These are phyloP conservation scores for Phycodurus eques DNA, from an alignment of 2,113 vertebrate species.

Conservation along the genomic window DNA sequence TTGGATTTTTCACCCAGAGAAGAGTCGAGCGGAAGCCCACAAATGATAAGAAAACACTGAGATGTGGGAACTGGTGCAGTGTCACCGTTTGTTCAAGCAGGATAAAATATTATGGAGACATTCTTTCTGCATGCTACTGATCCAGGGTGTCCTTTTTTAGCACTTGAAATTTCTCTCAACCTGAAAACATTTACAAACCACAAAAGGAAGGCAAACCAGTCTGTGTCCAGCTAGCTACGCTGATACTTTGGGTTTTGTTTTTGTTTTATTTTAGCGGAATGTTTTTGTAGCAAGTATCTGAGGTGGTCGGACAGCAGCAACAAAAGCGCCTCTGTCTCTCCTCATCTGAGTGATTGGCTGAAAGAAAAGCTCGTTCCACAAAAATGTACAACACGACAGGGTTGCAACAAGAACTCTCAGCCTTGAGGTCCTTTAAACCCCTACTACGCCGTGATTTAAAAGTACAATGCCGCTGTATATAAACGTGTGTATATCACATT, in stretches of 20 bases:
- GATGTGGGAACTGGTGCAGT: constrained; percentile 9
- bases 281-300: constrained; percentile 18
- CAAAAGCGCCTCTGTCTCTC: constrained; percentile 40
- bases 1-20: neutral
- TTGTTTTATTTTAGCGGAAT: constrained; percentile 5
- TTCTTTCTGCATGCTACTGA: no score
- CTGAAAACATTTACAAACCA: neutral
- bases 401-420: constrained; percentile 14
- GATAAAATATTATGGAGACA: neutral
- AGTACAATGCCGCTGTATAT: neutral
- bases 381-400: constrained; percentile 55
- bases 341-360: constrained; percentile 14
- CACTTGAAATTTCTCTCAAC: neutral
- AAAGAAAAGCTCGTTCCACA: constrained; percentile 53
- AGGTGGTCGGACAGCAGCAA: constrained; percentile 26
- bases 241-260: constrained; percentile 7
- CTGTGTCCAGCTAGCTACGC: neutral
- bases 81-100: constrained; percentile 34
- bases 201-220: neutral
- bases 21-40: neutral
- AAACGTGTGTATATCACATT: neutral
- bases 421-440: neutral
- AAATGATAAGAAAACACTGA: constrained; percentile 8
- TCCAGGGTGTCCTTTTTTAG: neutral
- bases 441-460: neutral